These are phyloP conservation scores for Lasius platythorax DNA, from an alignment of 2,888 invertebrate species.

Conservation along the genomic window DNA sequence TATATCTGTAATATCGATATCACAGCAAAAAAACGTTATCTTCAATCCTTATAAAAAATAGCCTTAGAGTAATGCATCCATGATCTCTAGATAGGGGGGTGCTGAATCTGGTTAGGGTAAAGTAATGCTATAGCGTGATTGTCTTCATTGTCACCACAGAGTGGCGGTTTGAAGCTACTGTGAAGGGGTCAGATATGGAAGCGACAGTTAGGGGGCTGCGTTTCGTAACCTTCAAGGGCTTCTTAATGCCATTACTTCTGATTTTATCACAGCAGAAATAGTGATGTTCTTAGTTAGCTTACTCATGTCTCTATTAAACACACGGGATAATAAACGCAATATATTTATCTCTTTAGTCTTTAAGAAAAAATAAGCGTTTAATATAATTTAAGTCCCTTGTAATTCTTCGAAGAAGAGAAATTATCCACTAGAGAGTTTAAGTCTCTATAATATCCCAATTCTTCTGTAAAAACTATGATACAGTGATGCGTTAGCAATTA, in stretches of 20 bases:
- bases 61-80: conserved; percentile 61
- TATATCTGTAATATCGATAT: conserved; percentile 27
- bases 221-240: conserved; percentile 80
- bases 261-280: conserved; percentile 71
- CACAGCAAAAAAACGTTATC: conserved; percentile 57
- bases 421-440: not conserved
- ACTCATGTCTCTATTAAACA: conserved; percentile 23
- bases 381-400: not conserved
- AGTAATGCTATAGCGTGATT: conserved; percentile 72
- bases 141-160: conserved; percentile 59
- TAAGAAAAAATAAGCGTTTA: not conserved
- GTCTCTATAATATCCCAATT: not conserved
- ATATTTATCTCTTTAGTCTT: not conserved
- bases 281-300: conserved; percentile 1
- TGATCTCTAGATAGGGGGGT: conserved; percentile 62
- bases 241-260: conserved; percentile 85
- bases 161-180: conserved; percentile 66
- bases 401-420: not conserved
- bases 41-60: conserved; percentile 77
- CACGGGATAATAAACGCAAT: not conserved
- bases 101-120: conserved; percentile 80
- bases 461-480: not conserved
- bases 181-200: conserved; percentile 75
- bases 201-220: conserved; percentile 84
- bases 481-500: conserved; percentile 4